Evolutionary conservation across 1,140 invertebrate species (phyloP).

Genomic region (Papilio xuthus): DNA sequence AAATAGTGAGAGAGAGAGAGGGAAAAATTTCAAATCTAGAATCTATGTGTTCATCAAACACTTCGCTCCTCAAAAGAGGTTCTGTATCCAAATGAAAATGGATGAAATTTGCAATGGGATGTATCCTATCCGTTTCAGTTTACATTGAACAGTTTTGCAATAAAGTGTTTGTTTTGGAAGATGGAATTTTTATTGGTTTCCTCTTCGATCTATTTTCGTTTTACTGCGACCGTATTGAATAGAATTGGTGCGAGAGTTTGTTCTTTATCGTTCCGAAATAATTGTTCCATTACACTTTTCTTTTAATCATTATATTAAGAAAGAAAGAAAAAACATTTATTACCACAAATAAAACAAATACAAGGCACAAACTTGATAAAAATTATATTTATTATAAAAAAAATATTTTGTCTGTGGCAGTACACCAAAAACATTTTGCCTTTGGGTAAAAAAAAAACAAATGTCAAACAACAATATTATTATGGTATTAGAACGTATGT

Average conservation of each 20-base stretch:
- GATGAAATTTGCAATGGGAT: not conserved
- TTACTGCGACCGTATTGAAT: slow-evolving; percentile 66
- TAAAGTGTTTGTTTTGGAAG: slow-evolving; percentile 49
- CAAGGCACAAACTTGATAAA: too few species aligned
- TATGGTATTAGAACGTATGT: not conserved
- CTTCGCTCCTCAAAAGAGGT: not conserved
- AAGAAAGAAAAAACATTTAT: too few species aligned
- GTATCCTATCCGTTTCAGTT: slow-evolving; percentile 28
- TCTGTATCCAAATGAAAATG: not conserved
- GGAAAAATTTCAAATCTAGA: too few species aligned
- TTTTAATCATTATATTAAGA: too few species aligned
- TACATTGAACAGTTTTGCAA: slow-evolving; percentile 43
- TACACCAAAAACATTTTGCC: not conserved
- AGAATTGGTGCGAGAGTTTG: slow-evolving; percentile 61
- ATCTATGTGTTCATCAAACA: too few species aligned
- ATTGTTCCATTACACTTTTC: slow-evolving; percentile 34
- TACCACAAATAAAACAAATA: too few species aligned
- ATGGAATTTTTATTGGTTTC: slow-evolving; percentile 54
- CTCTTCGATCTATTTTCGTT: slow-evolving; percentile 60
- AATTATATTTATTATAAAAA: too few species aligned
- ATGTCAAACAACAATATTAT: slow-evolving; percentile 1
- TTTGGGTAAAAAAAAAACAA: not conserved
- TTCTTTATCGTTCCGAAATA: slow-evolving; percentile 46
- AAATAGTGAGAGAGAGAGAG: too few species aligned
- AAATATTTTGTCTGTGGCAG: not conserved